These are phyloP conservation scores for Gymnoscopelus braueri DNA, from an alignment of 2,797 vertebrate genomes.

Conservation along the genomic window DNA sequence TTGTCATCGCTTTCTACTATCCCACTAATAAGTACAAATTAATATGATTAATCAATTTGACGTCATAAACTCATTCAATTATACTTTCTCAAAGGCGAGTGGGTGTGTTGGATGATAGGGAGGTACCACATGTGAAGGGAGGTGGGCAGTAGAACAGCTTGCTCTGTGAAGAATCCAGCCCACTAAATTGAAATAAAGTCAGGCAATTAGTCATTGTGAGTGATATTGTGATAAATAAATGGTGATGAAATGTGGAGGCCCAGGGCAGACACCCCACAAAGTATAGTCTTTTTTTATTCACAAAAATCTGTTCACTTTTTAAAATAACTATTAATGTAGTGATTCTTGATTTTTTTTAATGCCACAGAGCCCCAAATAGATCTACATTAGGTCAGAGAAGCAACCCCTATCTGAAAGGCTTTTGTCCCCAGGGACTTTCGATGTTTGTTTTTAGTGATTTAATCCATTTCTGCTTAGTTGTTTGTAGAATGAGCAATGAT, in stretches of 20 bases:
- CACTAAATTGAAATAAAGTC: conserved; percentile 71
- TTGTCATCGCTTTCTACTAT: conserved; percentile 92
- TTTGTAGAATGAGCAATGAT: too few relatives aligned
- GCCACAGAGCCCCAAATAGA: background rate
- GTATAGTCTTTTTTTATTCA: conserved; percentile 33
- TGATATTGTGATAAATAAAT: conserved; percentile 74
- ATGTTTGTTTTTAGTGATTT: background rate
- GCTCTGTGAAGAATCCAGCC: conserved; percentile 58
- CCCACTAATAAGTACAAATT: conserved; percentile 95
- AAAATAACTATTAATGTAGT: conserved; percentile 5
- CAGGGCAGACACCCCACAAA: conserved; percentile 31
- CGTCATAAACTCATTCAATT: conserved; percentile 97
- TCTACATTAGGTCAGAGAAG: background rate
- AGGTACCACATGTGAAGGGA: conserved; percentile 52
- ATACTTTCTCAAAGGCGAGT: conserved; percentile 90
- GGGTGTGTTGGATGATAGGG: conserved; percentile 86
- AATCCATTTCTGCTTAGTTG: too few relatives aligned
- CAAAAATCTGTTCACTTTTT: conserved; percentile 24
- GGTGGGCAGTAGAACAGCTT: conserved; percentile 64
- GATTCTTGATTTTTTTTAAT: too few relatives aligned
- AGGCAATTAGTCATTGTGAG: conserved; percentile 76
- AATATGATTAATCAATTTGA: conserved; percentile 99
- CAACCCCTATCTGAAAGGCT: too few relatives aligned
- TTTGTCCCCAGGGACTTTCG: too few relatives aligned
- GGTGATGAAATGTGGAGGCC: conserved; percentile 53